Conservation (phyloP, 2,113 vertebrate species). For the Periophthalmus modestus region DNA sequence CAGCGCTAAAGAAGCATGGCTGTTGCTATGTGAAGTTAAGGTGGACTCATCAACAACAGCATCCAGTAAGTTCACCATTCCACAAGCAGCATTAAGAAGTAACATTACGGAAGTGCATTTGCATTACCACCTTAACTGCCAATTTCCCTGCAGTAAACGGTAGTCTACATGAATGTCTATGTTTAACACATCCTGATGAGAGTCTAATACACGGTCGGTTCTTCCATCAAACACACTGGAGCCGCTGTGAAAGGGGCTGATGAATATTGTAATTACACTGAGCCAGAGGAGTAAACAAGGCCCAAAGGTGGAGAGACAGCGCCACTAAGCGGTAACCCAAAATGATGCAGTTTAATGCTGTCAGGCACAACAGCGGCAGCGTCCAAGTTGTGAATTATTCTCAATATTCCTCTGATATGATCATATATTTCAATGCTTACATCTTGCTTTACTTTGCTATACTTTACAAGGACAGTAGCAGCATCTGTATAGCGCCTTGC, state of each 20-base stretch:
- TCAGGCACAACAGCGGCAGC: conserved; percentile 31
- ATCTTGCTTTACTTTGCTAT: neutral
- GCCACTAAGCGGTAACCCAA: conserved; percentile 47
- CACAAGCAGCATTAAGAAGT: neutral
- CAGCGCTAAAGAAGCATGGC: too few species aligned
- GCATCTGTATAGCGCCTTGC: too few species aligned
- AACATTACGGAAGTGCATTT: neutral
- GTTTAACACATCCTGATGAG: neutral
- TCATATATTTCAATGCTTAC: too few species aligned
- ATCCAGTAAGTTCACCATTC: neutral
- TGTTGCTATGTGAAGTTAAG: neutral
- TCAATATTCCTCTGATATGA: neutral
- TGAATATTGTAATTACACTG: neutral
- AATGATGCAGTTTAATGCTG: conserved; percentile 20
- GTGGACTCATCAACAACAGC: neutral
- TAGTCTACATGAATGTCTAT: neutral
- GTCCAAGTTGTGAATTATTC: neutral
- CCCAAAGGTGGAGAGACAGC: conserved; percentile 29
- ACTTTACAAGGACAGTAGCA: too few species aligned
- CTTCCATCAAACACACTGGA: neutral
- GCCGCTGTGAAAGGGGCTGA: neutral
- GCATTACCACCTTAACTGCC: neutral
- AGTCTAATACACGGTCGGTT: neutral
- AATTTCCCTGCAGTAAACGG: neutral
- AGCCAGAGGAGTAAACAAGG: neutral